Evolutionary conservation across 2,888 invertebrate genomes (phyloP), one percentile per base, ranked within the genome.

Genomic region (Parnassius smintheus): DNA sequence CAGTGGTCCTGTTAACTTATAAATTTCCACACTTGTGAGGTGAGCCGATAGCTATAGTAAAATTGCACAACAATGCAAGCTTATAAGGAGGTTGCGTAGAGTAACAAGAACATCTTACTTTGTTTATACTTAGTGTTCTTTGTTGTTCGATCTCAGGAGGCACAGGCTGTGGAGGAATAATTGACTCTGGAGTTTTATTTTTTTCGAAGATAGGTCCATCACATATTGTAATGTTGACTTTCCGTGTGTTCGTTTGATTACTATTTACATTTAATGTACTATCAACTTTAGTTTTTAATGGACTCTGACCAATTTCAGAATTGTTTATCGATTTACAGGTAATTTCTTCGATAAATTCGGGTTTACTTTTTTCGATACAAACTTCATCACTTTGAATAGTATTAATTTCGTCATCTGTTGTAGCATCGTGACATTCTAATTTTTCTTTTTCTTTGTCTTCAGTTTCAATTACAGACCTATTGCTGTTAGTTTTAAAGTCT

Each of bases 131-230:
- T 56, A 95, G 92, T 59, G 95, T 94, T 70, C 96, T 93, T 78
- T 97, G 97, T 72, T 96, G 95, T 75, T 96, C 96, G 61, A 97
- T 96, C 83, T 96, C 96, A 0, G 95, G 95, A 2, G 96, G 96
- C 8, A 96, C 94, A 1, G 95, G 95, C 75, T 95, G 95, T 8
- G 93, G 93, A n/a, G 93, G 93, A 55, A 93, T 92, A 56, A 91
- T 72, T n/a, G 86, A 90, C 77, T 86, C 93, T 69, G 78, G 68
- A 67, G 70, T 76, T 75, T 88, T 91, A 42, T 66, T 76, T 65
- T 82, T 84, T 13, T 87, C 86, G 59, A 76, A 84, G 0, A 73
- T 69, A 12, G 82, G 82, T 11, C 75, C 83, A 70, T 92, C 90
- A 65, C 84, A 85, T 68, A 90, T 86, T 13, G 82, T 84, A 25